Evolutionary conservation across 2,113 vertebrate species (phyloP).

Genomic region (Nibea coibor): DNA sequence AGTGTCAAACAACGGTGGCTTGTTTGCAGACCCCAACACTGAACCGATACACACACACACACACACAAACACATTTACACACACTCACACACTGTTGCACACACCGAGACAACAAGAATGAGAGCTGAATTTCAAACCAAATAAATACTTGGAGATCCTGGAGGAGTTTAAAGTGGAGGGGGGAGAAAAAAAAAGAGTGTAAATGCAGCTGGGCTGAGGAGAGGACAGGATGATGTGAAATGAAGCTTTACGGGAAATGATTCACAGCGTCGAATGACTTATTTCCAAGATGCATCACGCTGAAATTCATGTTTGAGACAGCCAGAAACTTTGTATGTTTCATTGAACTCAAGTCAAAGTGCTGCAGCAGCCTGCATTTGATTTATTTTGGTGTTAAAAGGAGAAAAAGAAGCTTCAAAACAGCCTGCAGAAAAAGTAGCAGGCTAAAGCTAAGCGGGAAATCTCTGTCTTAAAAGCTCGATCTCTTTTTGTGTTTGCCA

Average conservation of each 20-base stretch:
- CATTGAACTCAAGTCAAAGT: background rate
- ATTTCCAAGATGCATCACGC: constrained; percentile 17
- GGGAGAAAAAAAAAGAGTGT: background rate
- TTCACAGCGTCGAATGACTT: background rate
- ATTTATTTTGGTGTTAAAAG: too few relatives aligned
- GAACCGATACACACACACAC: constrained; percentile 43
- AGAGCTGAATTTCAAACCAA: constrained; percentile 44
- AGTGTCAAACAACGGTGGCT: constrained; percentile 73
- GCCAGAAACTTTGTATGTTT: background rate
- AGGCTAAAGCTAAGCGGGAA: too few relatives aligned
- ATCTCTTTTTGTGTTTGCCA: too few relatives aligned
- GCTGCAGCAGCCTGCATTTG: too few relatives aligned
- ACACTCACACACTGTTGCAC: constrained; percentile 1
- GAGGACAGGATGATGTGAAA: background rate
- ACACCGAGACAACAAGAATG: constrained; percentile 13
- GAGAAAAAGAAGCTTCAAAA: too few relatives aligned
- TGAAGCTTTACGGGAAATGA: constrained; percentile 29
- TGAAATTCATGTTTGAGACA: background rate
- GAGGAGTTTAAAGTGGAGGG: constrained; percentile 12
- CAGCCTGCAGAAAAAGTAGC: too few relatives aligned
- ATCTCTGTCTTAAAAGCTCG: too few relatives aligned
- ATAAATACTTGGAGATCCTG: constrained; percentile 18
- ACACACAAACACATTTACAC: constrained; percentile 2
- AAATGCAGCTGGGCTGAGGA: constrained; percentile 17
- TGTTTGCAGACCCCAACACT: constrained; percentile 69